These are phyloP conservation scores for Epirrita christyi DNA, from an alignment of 2,888 invertebrate species.

Conservation along the genomic window DNA sequence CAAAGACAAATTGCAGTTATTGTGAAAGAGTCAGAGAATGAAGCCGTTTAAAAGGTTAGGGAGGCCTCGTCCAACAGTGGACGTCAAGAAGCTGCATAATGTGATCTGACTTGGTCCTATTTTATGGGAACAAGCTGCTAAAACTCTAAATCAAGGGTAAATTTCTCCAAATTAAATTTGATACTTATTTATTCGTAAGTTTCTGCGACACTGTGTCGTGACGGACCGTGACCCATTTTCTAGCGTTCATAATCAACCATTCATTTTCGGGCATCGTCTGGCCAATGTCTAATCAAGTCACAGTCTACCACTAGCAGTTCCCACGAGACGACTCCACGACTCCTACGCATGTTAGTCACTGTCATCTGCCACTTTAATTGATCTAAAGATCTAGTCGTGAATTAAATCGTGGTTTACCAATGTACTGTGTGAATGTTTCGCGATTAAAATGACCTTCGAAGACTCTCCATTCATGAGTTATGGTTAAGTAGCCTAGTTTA, in stretches of 20 bases:
- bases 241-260: slow-evolving; percentile 21
- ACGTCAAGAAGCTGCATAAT: too few relatives aligned
- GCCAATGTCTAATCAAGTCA: slow-evolving; percentile 39
- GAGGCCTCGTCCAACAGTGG: too few relatives aligned
- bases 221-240: slow-evolving; percentile 20
- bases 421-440: slow-evolving; percentile 61
- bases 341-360: slow-evolving; percentile 76
- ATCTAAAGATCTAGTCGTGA: slow-evolving; percentile 74
- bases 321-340: slow-evolving; percentile 63
- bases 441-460: slow-evolving; percentile 53
- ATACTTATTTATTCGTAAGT: too few relatives aligned
- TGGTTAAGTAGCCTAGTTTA: not conserved
- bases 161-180: too few relatives aligned
- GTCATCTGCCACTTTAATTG: slow-evolving; percentile 81
- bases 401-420: slow-evolving; percentile 77
- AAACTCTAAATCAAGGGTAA: too few relatives aligned
- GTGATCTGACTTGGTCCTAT: too few relatives aligned
- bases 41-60: too few relatives aligned
- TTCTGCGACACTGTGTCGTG: not conserved
- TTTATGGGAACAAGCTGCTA: too few relatives aligned
- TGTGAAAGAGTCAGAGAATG: too few relatives aligned
- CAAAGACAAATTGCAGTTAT: too few relatives aligned
- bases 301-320: slow-evolving; percentile 49
- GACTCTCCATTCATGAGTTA: slow-evolving; percentile 35
- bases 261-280: slow-evolving; percentile 37